Percentiles rank a stretch among this genome's conserved stretches.
Conservation (phyloP, 2,113 vertebrate genomes). For the Empidonax traillii region DNA sequence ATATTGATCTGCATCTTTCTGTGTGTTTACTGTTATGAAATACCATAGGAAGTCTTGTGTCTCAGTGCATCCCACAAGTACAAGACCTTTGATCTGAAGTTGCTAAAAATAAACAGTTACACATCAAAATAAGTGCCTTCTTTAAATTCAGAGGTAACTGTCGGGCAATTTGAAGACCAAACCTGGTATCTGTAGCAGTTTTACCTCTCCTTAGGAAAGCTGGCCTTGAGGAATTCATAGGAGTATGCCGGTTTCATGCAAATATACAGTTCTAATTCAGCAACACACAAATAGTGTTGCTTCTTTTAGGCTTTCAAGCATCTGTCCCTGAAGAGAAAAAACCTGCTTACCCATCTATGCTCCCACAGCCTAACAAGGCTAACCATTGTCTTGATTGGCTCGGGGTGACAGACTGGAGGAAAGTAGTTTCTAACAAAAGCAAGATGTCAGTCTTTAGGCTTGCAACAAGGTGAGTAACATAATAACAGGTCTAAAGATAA, state of each 20-base stretch:
- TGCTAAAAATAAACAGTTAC: not conserved
- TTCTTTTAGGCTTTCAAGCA: not conserved
- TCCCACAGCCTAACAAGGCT: not conserved
- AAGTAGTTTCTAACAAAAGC: not conserved
- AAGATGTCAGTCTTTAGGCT: not conserved
- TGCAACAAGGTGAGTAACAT: fast-evolving
- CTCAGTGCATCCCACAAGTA: not conserved
- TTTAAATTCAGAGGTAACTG: not conserved
- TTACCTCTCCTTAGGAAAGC: not conserved
- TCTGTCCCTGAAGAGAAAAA: not conserved
- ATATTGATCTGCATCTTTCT: not conserved
- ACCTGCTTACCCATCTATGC: not conserved
- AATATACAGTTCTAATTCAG: not conserved
- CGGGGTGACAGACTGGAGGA: not conserved
- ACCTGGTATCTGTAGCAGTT: not conserved
- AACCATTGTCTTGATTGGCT: not conserved
- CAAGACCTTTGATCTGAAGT: not conserved
- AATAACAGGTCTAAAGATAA: not conserved
- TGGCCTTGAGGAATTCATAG: not conserved
- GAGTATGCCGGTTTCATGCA: not conserved
- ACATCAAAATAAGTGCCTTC: not conserved
- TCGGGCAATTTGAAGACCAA: not conserved
- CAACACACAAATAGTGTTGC: not conserved
- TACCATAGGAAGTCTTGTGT: not conserved
- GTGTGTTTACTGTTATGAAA: not conserved